Conservation (phyloP, 1,140 invertebrate species). For the Calycopis cecrops region DNA sequence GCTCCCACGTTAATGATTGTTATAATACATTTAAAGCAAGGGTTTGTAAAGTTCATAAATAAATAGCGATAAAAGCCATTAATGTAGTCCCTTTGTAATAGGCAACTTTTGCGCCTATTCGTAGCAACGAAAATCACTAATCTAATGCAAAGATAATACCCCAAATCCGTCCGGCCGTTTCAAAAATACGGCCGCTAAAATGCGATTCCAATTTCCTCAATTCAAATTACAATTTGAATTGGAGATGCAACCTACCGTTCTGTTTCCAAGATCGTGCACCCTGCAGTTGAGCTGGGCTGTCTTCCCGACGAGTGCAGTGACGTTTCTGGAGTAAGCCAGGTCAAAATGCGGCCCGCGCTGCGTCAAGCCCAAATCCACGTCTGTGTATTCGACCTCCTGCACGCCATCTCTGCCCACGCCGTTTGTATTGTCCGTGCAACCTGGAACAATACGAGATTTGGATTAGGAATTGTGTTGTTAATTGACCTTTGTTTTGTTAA, state of each 20-base stretch:
- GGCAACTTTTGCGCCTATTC: too few relatives aligned
- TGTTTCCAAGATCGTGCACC: constrained; percentile 86
- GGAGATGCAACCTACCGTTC: constrained; percentile 79
- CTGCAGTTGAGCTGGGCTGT: constrained; percentile 86
- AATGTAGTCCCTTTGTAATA: too few relatives aligned
- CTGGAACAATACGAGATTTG: constrained; percentile 30
- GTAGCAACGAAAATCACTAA: too few relatives aligned
- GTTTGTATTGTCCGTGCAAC: constrained; percentile 60
- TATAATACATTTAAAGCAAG: too few relatives aligned
- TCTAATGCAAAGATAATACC: too few relatives aligned
- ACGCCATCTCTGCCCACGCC: constrained; percentile 44
- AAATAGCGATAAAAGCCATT: too few relatives aligned
- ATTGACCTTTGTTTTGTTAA: too few relatives aligned
- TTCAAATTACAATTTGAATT: neutral
- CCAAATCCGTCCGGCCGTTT: too few relatives aligned
- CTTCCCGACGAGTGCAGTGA: constrained; percentile 87
- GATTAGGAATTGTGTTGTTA: too few relatives aligned
- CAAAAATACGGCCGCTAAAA: too few relatives aligned
- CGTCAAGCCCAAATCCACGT: constrained; percentile 59
- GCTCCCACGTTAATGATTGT: too few relatives aligned
- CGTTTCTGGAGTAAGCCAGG: constrained; percentile 83
- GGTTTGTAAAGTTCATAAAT: too few relatives aligned
- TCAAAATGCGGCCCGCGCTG: constrained; percentile 84
- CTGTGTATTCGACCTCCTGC: constrained; percentile 53
- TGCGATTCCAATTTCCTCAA: neutral